Base-by-base conservation (phyloP, 2,888 invertebrate species). In the Mimas tiliae region DNA sequence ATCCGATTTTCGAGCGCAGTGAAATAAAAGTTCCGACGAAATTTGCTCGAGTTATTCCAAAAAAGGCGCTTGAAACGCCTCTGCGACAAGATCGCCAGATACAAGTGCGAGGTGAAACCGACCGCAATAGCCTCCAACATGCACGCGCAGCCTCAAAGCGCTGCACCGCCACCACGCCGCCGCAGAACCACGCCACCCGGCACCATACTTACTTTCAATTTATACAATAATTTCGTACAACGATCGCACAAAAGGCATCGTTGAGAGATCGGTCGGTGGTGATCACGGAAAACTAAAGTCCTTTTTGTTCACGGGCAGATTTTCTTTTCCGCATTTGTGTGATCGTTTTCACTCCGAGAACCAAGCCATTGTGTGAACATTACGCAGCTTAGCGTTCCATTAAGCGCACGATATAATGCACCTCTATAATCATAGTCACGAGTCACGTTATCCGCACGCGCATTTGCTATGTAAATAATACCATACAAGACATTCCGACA, bases 21-120 rank as follows among this genome's bases (percentile, higher is more conserved):
- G 76, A 89, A 89, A 91, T 92, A 91, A 92, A 93, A 90, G 86
- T 90, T 87, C 85, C 89, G 81, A 85, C 86, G 84, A 93, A 93
- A 88, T 92, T 93, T 93, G 93, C 93, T 92, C 92, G 92, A 91
- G 89, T 92, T 93, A 92, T 86, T 87, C 91, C 92, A 91, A 91
- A 93, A 91, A 92, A 91, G 91, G 91, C 80, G 82, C 80, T 83
- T 84, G 87, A 81, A 90, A 89, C 90, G 90, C 91, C 89, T 88
- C 85, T 80, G 78, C 83, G 75, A 79, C 84, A 80, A 85, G 90
- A 90, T 89, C 82, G 80, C 81, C 81, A 84, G 90, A 89, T 87
- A 90, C 86, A 84, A 86, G 86, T 82, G 86, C 82, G 84, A 86
- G 81, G 91, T 89, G 91, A 91, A 92, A 92, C 92, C 89, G 88